Evolutionary conservation across 2,888 invertebrate species (phyloP).

Genomic region (Rhogogaster chlorosoma): DNA sequence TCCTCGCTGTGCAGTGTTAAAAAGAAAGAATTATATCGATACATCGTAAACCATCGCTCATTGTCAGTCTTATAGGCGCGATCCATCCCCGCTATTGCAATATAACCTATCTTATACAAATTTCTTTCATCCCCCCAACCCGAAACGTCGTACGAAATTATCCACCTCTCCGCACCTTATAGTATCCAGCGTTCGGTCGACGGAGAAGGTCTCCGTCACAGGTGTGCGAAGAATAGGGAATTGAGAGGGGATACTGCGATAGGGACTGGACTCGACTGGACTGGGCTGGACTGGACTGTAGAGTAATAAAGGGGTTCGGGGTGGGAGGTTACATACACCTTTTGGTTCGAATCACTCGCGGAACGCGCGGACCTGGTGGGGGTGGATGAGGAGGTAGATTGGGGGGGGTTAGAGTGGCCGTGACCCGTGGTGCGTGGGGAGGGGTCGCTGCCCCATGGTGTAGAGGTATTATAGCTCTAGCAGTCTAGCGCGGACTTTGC

Average conservation of each 20-base stretch:
- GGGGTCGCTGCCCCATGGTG: slow-evolving; percentile 71
- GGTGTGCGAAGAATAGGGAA: slow-evolving; percentile 3
- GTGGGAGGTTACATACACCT: not conserved
- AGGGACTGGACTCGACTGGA: not conserved
- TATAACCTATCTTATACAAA: not conserved
- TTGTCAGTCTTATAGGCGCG: not conserved
- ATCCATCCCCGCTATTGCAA: not conserved
- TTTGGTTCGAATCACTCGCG: slow-evolving; percentile 26
- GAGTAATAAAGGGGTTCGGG: not conserved
- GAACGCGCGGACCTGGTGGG: slow-evolving; percentile 53
- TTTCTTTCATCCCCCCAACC: not conserved
- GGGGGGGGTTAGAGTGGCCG: slow-evolving; percentile 75
- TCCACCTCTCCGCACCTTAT: not conserved
- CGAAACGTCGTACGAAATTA: not conserved
- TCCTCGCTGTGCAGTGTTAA: not conserved
- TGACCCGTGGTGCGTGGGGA: slow-evolving; percentile 71
- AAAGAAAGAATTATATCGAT: not conserved
- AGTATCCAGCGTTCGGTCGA: not conserved
- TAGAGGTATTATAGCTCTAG: slow-evolving; percentile 30
- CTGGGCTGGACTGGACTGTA: not conserved
- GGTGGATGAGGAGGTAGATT: slow-evolving; percentile 69
- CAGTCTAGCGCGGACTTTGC: slow-evolving; percentile 47
- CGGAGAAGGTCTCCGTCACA: slow-evolving; percentile 23
- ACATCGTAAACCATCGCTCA: not conserved
- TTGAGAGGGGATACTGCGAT: not conserved